phyloP scores from a whole-genome alignment of 2,113 vertebrate species.

The Aphelocoma coerulescens region DNA sequence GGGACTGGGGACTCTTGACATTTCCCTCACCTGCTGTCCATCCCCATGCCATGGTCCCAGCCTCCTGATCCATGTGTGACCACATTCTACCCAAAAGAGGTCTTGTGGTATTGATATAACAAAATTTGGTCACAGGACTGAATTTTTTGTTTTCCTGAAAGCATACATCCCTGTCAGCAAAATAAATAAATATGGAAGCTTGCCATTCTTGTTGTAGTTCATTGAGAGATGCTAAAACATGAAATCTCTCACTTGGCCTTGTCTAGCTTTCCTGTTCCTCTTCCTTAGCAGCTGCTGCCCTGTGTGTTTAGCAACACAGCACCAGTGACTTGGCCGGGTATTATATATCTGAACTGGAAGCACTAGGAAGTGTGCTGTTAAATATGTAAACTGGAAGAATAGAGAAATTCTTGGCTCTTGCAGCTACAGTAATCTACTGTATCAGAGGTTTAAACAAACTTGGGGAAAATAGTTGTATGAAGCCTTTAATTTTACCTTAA shows the following conservation, averaged over 20 bases:
- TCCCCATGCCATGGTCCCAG: background rate
- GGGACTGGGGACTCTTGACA: rapidly evolving
- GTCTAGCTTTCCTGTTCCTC: background rate
- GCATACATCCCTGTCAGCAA: background rate
- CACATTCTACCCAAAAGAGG: background rate
- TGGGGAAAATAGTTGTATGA: background rate
- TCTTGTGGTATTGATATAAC: background rate
- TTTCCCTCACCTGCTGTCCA: background rate
- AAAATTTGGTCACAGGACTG: background rate
- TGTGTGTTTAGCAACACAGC: background rate
- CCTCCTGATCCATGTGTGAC: rapidly evolving
- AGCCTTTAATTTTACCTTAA: background rate
- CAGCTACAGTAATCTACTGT: background rate
- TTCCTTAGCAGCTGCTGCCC: background rate
- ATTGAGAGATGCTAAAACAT: background rate
- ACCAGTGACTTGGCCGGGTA: background rate
- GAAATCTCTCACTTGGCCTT: background rate
- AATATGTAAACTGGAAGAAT: background rate
- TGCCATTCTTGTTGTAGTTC: background rate
- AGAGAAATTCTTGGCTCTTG: background rate
- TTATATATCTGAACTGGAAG: background rate
- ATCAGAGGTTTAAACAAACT: background rate
- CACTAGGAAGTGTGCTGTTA: background rate
- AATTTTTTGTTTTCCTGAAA: background rate
- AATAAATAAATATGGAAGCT: background rate